phyloP scores from a whole-genome alignment of 2,113 vertebrate species.

The Sylvietta virens region DNA sequence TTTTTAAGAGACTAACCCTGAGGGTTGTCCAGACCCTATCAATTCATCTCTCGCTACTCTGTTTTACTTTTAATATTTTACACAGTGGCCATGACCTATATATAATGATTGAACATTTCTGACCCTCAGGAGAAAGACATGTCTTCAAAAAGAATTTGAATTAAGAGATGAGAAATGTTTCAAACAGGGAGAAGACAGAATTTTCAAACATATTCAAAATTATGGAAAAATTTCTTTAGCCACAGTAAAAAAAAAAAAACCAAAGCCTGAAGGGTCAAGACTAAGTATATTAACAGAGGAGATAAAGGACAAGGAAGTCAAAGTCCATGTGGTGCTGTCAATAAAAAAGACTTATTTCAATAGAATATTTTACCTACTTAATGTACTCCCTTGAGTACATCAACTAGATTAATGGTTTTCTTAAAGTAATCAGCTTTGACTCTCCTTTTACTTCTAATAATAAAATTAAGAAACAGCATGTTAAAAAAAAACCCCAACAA shows the following conservation, averaged over 20 bases:
- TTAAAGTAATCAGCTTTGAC: not conserved
- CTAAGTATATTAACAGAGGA: not conserved
- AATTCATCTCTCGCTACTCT: not conserved
- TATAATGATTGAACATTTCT: not conserved
- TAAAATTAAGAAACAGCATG: not conserved
- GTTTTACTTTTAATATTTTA: not conserved
- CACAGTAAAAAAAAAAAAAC: not conserved
- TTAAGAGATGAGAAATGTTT: not conserved
- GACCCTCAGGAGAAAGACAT: not conserved
- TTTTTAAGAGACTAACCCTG: not conserved
- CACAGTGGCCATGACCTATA: not conserved
- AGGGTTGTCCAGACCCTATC: not conserved
- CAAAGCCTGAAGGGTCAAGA: not conserved
- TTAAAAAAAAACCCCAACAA: no score
- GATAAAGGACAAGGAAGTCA: not conserved
- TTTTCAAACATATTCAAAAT: not conserved
- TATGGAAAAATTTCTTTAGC: not conserved
- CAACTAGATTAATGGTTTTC: not conserved
- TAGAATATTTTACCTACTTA: not conserved
- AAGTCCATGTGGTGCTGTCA: not conserved
- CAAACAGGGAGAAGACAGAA: not conserved
- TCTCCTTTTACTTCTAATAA: not conserved
- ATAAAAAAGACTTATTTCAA: not conserved
- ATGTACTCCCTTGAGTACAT: not conserved
- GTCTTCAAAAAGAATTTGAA: not conserved